Percentiles rank a stretch among this genome's conserved stretches.
These are phyloP conservation scores for Rhizoglyphus robini DNA, from an alignment of 1,140 invertebrate species.

Conservation along the genomic window DNA sequence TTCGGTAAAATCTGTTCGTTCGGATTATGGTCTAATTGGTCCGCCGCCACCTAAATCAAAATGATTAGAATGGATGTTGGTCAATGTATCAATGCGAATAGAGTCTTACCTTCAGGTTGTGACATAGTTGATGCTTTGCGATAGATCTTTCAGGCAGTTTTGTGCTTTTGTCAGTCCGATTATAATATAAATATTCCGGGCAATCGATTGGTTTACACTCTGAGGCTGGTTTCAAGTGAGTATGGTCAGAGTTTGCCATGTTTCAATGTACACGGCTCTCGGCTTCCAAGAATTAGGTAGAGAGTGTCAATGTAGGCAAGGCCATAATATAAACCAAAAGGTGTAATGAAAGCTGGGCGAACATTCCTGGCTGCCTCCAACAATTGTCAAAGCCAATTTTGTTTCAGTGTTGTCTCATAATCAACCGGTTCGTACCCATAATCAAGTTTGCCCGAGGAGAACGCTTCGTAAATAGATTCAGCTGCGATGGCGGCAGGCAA, in stretches of 20 bases:
- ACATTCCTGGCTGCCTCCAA: constrained; percentile 76
- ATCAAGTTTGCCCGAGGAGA: constrained; percentile 35
- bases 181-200: too few relatives aligned
- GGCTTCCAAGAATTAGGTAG: constrained; percentile 58
- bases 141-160: constrained; percentile 98
- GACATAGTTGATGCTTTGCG: constrained; percentile 99
- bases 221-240: constrained; percentile 66
- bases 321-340: constrained; percentile 78
- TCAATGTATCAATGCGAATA: neutral
- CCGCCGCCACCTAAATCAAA: constrained; percentile 61
- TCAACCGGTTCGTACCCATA: constrained; percentile 50
- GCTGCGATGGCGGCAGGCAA: too few relatives aligned
- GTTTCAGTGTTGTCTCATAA: constrained; percentile 57
- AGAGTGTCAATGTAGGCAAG: constrained; percentile 78
- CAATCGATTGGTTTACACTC: constrained; percentile 77
- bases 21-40: too few relatives aligned
- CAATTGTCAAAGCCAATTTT: constrained; percentile 90
- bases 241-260: constrained; percentile 76
- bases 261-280: constrained; percentile 87
- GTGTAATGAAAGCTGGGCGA: constrained; percentile 82
- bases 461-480: constrained; percentile 68
- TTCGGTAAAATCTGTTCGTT: too few relatives aligned
- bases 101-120: constrained; percentile 76
- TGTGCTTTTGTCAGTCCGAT: constrained; percentile 84
- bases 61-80: neutral